Evolutionary conservation across 2,797 vertebrate species (phyloP).

Genomic region (Bovichtus variegatus): DNA sequence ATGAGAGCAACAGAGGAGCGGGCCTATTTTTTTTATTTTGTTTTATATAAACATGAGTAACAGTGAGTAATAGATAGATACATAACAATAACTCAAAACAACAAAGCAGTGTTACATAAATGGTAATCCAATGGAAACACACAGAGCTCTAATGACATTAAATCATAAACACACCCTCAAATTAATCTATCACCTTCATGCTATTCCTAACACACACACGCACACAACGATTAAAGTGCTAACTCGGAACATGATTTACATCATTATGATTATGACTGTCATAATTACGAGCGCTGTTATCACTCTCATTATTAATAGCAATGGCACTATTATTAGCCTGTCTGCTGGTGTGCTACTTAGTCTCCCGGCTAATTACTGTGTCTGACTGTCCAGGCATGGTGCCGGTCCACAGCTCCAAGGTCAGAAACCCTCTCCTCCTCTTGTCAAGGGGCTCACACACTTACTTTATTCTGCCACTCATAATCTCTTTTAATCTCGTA

Average conservation of each 20-base stretch:
- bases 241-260: constrained; percentile 85
- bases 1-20: constrained; percentile 1
- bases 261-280: constrained; percentile 83
- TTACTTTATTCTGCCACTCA: constrained; percentile 87
- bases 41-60: constrained; percentile 20
- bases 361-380: constrained; percentile 77
- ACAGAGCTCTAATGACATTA: constrained; percentile 73
- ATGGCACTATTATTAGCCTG: constrained; percentile 80
- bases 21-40: too few species aligned
- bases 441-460: constrained; percentile 74
- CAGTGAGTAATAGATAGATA: constrained; percentile 29
- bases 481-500: constrained; percentile 90
- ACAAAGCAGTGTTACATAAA: constrained; percentile 63
- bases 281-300: constrained; percentile 82
- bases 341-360: constrained; percentile 64
- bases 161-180: constrained; percentile 75
- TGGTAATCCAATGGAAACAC: constrained; percentile 66
- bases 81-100: constrained; percentile 66
- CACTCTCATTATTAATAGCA: constrained; percentile 83
- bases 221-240: constrained; percentile 66
- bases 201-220: constrained; percentile 56
- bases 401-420: constrained; percentile 69
- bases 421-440: constrained; percentile 72
- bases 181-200: constrained; percentile 76
- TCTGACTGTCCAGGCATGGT: constrained; percentile 69